These are phyloP conservation scores for Magallana ariakensis DNA, from an alignment of 1,140 invertebrate genomes.

Conservation along the genomic window DNA sequence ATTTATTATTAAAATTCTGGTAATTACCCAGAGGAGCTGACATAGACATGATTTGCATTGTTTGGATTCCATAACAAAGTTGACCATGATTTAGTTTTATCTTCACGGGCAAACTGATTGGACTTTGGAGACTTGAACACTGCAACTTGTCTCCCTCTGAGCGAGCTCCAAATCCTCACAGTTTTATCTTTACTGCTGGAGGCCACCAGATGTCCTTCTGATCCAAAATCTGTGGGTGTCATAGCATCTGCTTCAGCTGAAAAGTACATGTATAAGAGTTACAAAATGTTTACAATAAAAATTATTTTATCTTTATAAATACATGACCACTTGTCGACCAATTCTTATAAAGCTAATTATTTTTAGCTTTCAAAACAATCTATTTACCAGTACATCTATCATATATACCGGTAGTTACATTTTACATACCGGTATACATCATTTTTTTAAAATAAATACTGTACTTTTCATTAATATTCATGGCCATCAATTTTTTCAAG, in stretches of 20 bases:
- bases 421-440: background rate
- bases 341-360: too few species aligned
- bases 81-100: slow-evolving; percentile 73
- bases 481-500: too few species aligned
- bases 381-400: too few species aligned
- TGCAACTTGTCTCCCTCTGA: slow-evolving; percentile 55
- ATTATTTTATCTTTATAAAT: background rate
- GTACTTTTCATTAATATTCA: too few species aligned
- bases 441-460: too few species aligned
- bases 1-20: too few species aligned
- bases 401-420: background rate
- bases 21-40: slow-evolving; percentile 60
- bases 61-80: slow-evolving; percentile 81
- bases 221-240: slow-evolving; percentile 43
- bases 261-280: too few species aligned
- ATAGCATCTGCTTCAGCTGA: background rate
- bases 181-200: slow-evolving; percentile 69
- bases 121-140: slow-evolving; percentile 59
- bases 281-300: too few species aligned
- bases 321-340: too few species aligned
- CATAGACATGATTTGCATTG: slow-evolving; percentile 56
- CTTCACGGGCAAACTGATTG: slow-evolving; percentile 41
- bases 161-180: slow-evolving; percentile 68
- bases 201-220: slow-evolving; percentile 62
- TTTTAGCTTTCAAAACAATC: background rate